A percentile compares a stretch with the other conserved stretches of the same genome.
phyloP scores from a whole-genome alignment of 2,113 vertebrate genomes.

The Planiliza haematocheilus region DNA sequence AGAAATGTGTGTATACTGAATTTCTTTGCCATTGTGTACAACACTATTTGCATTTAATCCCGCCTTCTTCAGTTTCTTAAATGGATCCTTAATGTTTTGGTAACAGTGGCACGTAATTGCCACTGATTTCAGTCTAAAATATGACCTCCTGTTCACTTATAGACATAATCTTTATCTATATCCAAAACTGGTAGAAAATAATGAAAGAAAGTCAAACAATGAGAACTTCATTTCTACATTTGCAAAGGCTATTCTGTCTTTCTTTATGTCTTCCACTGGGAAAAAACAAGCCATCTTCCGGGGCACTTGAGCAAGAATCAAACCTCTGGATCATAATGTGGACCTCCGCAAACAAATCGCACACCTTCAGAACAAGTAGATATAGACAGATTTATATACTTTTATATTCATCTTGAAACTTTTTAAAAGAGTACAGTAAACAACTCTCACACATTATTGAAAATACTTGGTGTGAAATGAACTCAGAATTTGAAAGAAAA shows the following conservation, averaged over 20 bases:
- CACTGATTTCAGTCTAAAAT: slow-evolving; percentile 77
- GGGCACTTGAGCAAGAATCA: slow-evolving; percentile 50
- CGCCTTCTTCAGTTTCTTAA: slow-evolving; percentile 50
- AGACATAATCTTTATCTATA: slow-evolving; percentile 77
- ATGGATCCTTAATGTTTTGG: slow-evolving; percentile 71
- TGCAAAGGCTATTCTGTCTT: slow-evolving; percentile 70
- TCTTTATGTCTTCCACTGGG: slow-evolving; percentile 27
- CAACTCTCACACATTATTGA: slow-evolving; percentile 99
- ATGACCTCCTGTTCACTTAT: slow-evolving; percentile 73
- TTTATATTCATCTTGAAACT: slow-evolving; percentile 96
- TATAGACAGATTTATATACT: slow-evolving; percentile 84
- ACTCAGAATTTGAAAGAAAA: slow-evolving; percentile 79
- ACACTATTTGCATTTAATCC: slow-evolving; percentile 64
- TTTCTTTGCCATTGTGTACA: slow-evolving; percentile 62
- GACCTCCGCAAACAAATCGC: slow-evolving; percentile 83
- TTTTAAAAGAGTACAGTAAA: slow-evolving; percentile 99
- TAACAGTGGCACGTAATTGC: slow-evolving; percentile 83
- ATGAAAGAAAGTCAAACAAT: slow-evolving; percentile 67
- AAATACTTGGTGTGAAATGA: slow-evolving; percentile 89
- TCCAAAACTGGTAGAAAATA: slow-evolving; percentile 72
- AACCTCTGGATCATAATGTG: slow-evolving; percentile 55
- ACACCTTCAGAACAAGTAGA: slow-evolving; percentile 93
- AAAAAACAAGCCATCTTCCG: slow-evolving; percentile 47
- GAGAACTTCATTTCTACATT: slow-evolving; percentile 64
- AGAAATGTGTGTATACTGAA: slow-evolving; percentile 58